These are phyloP conservation scores for Rhinogobio ventralis DNA, from an alignment of 2,797 vertebrate genomes.

Conservation along the genomic window DNA sequence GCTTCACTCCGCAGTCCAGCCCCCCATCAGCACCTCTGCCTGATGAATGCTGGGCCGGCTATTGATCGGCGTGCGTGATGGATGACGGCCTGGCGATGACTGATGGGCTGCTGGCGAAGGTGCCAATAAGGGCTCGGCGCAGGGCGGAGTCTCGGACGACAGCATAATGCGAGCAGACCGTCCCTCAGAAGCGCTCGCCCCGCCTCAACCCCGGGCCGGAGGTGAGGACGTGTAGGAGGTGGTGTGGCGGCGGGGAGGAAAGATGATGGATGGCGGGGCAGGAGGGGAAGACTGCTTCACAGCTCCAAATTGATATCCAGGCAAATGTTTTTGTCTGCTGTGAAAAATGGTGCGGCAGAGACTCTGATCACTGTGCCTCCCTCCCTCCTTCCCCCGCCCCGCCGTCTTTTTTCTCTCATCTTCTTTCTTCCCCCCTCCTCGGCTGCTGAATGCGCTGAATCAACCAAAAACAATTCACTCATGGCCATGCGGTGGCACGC, in stretches of 20 bases:
- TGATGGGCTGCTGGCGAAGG: conserved; percentile 86
- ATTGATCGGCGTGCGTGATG: conserved; percentile 79
- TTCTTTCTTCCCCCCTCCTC: conserved; percentile 23
- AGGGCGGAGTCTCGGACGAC: conserved; percentile 78
- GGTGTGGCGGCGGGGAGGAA: conserved; percentile 70
- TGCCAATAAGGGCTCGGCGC: conserved; percentile 83
- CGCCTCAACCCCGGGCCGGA: conserved; percentile 19
- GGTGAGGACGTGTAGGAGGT: conserved; percentile 21
- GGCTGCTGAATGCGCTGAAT: conserved; percentile 40
- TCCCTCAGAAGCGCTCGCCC: conserved; percentile 53
- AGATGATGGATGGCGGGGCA: conserved; percentile 99
- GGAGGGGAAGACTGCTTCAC: conserved; percentile 91
- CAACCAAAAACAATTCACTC: conserved; percentile 45
- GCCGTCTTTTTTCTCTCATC: conserved; percentile 12
- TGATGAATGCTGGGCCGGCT: conserved; percentile 4
- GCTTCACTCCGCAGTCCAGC: neutral
- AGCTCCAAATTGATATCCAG: conserved; percentile 94
- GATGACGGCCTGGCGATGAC: conserved; percentile 87
- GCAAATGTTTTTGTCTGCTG: conserved; percentile 99
- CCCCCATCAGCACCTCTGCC: conserved; percentile 25
- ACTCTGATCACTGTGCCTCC: conserved; percentile 75
- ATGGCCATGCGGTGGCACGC: conserved; percentile 51
- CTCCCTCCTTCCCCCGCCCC: neutral
- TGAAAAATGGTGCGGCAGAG: conserved; percentile 92
- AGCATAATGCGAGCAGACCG: conserved; percentile 84